Evolutionary conservation across 2,113 vertebrate genomes (phyloP).

Genomic region (Osmerus mordax): DNA sequence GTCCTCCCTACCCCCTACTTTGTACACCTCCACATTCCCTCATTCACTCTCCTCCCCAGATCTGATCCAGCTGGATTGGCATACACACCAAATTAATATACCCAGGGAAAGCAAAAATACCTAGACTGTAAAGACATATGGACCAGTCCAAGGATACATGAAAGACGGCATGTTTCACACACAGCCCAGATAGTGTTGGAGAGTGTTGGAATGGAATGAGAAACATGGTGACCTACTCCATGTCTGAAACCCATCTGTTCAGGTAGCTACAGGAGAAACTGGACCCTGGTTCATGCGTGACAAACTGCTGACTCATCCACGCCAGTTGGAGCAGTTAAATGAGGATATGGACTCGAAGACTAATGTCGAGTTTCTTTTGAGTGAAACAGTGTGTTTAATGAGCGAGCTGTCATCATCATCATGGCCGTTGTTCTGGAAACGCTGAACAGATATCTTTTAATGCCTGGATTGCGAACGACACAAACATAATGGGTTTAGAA

Average conservation of each 20-base stretch:
- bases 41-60: too few species aligned
- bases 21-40: too few species aligned
- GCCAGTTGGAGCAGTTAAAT: constrained; percentile 49
- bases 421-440: too few species aligned
- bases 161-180: too few species aligned
- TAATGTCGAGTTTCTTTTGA: constrained; percentile 56
- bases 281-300: constrained; percentile 46
- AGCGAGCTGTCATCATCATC: constrained; percentile 26
- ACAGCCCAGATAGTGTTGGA: not conserved
- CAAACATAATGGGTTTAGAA: constrained; percentile 59
- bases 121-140: too few species aligned
- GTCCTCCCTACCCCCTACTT: too few species aligned
- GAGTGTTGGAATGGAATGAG: constrained; percentile 6
- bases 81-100: too few species aligned
- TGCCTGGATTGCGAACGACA: constrained; percentile 4
- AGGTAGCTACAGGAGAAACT: constrained; percentile 31
- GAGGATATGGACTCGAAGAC: constrained; percentile 25
- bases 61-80: too few species aligned
- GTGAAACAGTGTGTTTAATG: constrained; percentile 57
- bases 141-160: too few species aligned
- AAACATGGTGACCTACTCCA: constrained; percentile 47
- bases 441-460: too few species aligned
- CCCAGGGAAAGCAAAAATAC: too few species aligned
- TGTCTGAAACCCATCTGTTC: constrained; percentile 50
- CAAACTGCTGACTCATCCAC: constrained; percentile 60